Conservation (phyloP, 2,113 vertebrate species). For the Pelecanoides urinatrix region DNA sequence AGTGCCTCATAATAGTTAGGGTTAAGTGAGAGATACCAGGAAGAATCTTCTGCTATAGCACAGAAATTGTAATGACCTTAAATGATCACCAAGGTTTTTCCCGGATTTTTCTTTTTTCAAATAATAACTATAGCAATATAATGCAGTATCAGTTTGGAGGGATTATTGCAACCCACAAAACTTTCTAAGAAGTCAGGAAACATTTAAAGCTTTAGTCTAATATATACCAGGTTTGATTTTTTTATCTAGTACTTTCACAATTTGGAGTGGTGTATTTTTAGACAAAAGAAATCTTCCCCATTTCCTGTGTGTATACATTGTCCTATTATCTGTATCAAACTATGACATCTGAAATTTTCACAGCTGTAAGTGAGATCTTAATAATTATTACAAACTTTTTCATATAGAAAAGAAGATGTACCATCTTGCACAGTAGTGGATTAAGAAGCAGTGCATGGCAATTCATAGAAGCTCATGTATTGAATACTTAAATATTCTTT, state of each 20-base stretch:
- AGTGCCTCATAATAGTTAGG: not conserved
- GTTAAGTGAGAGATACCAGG: not conserved
- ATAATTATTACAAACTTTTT: not conserved
- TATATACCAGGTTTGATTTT: not conserved
- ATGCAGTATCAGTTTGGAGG: not conserved
- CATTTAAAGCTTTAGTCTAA: not conserved
- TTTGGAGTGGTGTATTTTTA: not conserved
- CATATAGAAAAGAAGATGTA: not conserved
- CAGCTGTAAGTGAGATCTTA: not conserved
- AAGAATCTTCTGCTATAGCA: not conserved
- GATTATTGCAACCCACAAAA: not conserved
- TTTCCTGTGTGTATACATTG: not conserved
- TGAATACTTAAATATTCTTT: not conserved
- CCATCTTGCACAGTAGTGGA: not conserved
- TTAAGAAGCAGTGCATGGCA: not conserved
- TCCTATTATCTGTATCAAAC: not conserved
- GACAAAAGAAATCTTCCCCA: not conserved
- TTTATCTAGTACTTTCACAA: not conserved
- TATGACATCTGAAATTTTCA: not conserved
- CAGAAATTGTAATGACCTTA: not conserved
- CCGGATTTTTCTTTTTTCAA: not conserved
- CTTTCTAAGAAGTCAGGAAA: not conserved
- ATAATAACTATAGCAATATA: not conserved
- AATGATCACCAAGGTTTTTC: accelerated
- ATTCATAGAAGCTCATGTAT: not conserved